Evolutionary conservation across 2,888 invertebrate genomes (phyloP), one percentile per base, ranked within the genome.

Genomic region (Uloborus plumipes): DNA sequence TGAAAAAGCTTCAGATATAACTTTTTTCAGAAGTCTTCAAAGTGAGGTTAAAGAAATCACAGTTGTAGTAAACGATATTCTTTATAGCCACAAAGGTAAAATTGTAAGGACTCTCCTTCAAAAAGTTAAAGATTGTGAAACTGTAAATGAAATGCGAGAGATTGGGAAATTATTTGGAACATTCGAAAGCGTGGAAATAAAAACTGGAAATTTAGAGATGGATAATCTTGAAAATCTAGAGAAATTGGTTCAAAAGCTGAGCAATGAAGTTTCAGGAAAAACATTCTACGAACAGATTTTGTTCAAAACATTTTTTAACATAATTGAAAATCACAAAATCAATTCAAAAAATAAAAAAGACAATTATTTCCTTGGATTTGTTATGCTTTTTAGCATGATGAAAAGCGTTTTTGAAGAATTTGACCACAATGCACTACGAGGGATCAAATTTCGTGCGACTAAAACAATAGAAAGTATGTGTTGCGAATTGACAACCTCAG

Each of bases 21-120:
- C 51, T 47, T 78, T 72, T 64, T 78, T 64, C 51, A 18, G 20
- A 1, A 31, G 58, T 22, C 59, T 78, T 39, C 72, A 72, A 58
- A 55, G 39, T 13, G 78, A 78, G 39, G 16, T 61, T 7, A 61
- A 51, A 7, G 62, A 76, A 26, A 39, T 69, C 0, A 47, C 16
- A 11, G 2, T n/a, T 31, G 26, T 47, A 3, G 22, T 72, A 0
- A 16, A 22, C 15, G 51, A 58, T 31, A 62, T 70, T 11, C 26
- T 78, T 14, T 31, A 14, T 49, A 26, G 20, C n/a, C 55, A 64
- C 26, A 65, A 49, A 64, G 62, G 49, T 20, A 58, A 31, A 62
- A 14, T 58, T 13, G 20, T 70, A 49, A 16, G 20, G 22, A 20
- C 11, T 2, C 11, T 55, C 3, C 13, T 78, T 20, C 26, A 65